Evolutionary conservation across 1,140 invertebrate species (phyloP), one percentile per base, ranked within the genome.

Genomic region (Drosophila mauritiana): DNA sequence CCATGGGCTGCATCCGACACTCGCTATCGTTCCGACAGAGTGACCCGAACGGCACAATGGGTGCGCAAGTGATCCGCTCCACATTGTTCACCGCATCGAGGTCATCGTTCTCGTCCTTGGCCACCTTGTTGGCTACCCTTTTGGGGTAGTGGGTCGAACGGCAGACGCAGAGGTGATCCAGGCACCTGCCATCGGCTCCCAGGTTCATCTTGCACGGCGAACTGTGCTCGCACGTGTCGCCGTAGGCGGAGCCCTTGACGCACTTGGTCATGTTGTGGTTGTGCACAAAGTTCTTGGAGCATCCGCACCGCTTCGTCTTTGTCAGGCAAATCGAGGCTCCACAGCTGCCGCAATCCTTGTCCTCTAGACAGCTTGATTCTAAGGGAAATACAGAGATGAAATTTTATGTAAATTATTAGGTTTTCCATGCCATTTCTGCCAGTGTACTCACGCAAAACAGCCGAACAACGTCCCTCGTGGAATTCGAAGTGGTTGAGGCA

Each of bases 401-500:
- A 15, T 15, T 17, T 8, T 1, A 42, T n/a, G n/a, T 42, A 10
- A n/a, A 20, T 11, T 17, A 12, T 6, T 27, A 5, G 2, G 31
- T 25, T 1, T 15, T 5, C 27, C 25, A 6, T 12, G 10, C 15
- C 5, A 3, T 40, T 15, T 34, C n/a, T 34, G 13, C 1, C 27
- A 51, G n/a, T 51, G 48, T 51, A 70, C 73, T 74, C 51, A 91
- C 89, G 54, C 7, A 91, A 49, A 1, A 72, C 48, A 0, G 78
- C 74, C n/a, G 75, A 31, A 43, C 89, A 91, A 17, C 34, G 55
- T n/a, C 73, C 73, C 15, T 54, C 10, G n/a, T 89, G 65, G 11
- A 11, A n/a, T 11, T 80, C 70, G 27, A 89, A 91, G 7, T 67
- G 20, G 0, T 49, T n/a, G 25, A 63, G 69, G 53, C 90, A 91